A percentile compares a stretch with the other conserved stretches of the same genome.
Conservation (phyloP, 30 jellyfish, hydroid and myxozoan genomes). For the Turritopsis rubra region DNA sequence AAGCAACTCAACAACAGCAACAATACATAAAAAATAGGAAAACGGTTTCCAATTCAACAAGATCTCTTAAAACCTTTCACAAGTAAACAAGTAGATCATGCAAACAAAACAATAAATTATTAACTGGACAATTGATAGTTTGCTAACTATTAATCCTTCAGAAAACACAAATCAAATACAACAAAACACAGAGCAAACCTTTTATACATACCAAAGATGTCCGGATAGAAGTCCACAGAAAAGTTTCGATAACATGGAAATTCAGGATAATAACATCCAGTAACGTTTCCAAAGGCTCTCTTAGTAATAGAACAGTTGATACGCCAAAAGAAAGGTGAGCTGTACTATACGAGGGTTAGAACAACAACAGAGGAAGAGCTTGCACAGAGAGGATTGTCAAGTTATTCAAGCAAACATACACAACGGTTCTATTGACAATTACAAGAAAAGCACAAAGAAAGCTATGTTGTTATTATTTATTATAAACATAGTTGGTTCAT, state of each 20-base stretch:
- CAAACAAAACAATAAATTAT: neutral
- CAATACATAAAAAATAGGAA: neutral
- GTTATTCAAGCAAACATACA: neutral
- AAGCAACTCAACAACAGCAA: neutral
- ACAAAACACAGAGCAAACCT: neutral
- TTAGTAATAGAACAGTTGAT: neutral
- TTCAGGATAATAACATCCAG: neutral
- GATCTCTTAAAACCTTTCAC: neutral
- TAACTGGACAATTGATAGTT: neutral
- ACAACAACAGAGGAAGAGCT: neutral
- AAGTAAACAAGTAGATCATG: neutral
- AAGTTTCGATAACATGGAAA: neutral
- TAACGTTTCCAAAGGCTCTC: neutral
- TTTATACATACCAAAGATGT: neutral
- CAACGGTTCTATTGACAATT: neutral
- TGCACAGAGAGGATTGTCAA: neutral
- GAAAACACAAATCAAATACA: neutral
- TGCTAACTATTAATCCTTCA: neutral
- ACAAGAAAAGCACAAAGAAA: neutral
- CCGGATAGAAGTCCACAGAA: neutral
- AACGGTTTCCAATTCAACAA: neutral
- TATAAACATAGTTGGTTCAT: neutral
- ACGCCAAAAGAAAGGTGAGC: neutral
- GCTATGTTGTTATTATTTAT: neutral
- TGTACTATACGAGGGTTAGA: neutral